Evolutionary conservation across 2,113 vertebrate genomes (phyloP), one percentile per base, ranked within the genome.

Genomic region (Alosa alosa): DNA sequence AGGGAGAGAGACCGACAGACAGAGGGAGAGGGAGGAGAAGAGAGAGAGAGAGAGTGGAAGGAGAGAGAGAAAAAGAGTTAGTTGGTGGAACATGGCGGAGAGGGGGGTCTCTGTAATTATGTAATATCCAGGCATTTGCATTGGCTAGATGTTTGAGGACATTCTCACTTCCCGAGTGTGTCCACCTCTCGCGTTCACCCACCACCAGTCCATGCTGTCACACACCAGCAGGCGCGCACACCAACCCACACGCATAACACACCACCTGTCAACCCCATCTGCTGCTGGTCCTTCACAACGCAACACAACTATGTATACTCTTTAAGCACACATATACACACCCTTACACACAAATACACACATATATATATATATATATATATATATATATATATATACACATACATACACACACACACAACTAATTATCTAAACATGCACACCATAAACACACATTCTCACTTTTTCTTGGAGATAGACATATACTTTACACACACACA

Each of bases 201-300:
- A 68, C 64, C 81, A 87, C 49, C 25, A 81, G 52, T 81, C 87
- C 81, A 85, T 44, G 60, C 60, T 57, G 81, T 89, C 46, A 86
- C 83, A 85, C 87, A 49, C 31, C 78, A 64, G 81, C 50, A 84
- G 41, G 83, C 55, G 82, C 64, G 55, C 78, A 17, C 81, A 82
- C 82, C 55, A 81, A 88, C 60, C 83, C 86, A 85, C 86, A 85
- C 44, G 83, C 68, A 84, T 68, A 83, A n/a, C 84, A 89, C 57
- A 60, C 88, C 86, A 88, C 89, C 88, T 90, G 89, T 88, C 87
- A 72, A 17, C 50, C 81, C 89, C 86, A 88, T 90, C 89, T 90
- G 88, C 82, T 85, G n/a, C 50, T 78, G 25, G 57, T 11, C 45
- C 46, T 45, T 84, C 82, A 86, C 84, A 22, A 36, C 8, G 36